Percentiles rank a stretch among this genome's conserved stretches.
Evolutionary conservation across 2,888 invertebrate genomes (phyloP).

Genomic region (Rhagonycha fulva): DNA sequence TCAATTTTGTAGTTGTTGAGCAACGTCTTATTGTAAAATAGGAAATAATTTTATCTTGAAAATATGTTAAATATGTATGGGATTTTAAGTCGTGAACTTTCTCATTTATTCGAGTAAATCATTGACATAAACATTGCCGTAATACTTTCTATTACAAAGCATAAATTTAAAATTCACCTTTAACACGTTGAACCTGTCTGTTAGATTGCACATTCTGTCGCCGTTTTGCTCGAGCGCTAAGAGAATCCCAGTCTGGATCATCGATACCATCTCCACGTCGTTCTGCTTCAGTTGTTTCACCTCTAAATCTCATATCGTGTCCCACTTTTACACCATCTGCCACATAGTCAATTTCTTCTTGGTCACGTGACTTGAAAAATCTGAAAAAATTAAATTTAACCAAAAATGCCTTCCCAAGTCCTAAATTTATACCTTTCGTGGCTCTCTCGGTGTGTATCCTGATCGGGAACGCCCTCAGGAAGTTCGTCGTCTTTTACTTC

Average conservation of each 20-base stretch:
- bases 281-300: conserved; percentile 82
- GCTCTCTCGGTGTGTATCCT: conserved; percentile 57
- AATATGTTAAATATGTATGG: conserved; percentile 7
- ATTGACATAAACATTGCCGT: background rate
- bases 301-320: conserved; percentile 80
- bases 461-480: conserved; percentile 62
- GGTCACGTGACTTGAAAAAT: conserved; percentile 75
- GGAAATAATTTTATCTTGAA: background rate
- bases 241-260: conserved; percentile 77
- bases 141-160: conserved; percentile 8
- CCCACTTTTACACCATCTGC: conserved; percentile 80
- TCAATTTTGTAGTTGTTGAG: background rate
- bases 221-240: conserved; percentile 75
- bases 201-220: conserved; percentile 40
- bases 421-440: conserved; percentile 48
- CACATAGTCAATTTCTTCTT: conserved; percentile 82
- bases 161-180: conserved; percentile 51
- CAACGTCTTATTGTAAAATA: background rate
- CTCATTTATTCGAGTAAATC: conserved; percentile 12
- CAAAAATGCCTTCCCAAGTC: background rate
- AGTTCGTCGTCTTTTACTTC: conserved; percentile 80
- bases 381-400: conserved; percentile 35
- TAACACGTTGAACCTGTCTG: conserved; percentile 56
- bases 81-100: conserved; percentile 23
- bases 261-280: conserved; percentile 70